These are phyloP conservation scores for Bungarus multicinctus DNA, from an alignment of 2,113 vertebrate species.

Conservation along the genomic window DNA sequence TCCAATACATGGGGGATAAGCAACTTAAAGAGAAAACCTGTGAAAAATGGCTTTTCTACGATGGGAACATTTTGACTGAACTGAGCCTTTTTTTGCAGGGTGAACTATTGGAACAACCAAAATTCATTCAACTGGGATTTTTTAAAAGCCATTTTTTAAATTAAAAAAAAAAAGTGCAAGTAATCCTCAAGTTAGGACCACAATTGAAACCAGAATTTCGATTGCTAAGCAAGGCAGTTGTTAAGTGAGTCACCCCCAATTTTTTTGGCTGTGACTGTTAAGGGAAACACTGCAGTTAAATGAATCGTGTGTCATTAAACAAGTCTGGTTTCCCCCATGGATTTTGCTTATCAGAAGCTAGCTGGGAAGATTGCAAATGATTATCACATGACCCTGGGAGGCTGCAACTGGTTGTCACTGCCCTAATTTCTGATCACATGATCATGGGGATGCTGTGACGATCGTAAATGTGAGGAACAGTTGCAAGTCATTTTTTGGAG, in stretches of 20 bases:
- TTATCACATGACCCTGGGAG: neutral
- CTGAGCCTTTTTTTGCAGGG: neutral
- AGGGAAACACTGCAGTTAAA: neutral
- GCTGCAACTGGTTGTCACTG: neutral
- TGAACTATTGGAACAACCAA: neutral
- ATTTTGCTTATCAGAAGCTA: neutral
- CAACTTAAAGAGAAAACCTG: neutral
- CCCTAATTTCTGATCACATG: neutral
- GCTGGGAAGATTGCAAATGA: no score
- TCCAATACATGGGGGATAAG: neutral
- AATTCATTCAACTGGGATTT: neutral
- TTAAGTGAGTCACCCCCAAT: neutral
- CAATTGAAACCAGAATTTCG: neutral
- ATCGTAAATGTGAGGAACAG: neutral
- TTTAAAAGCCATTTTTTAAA: neutral
- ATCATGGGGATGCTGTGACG: no score
- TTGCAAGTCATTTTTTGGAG: neutral
- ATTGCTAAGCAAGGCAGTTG: neutral
- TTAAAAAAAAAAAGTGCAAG: neutral
- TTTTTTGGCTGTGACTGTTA: no score
- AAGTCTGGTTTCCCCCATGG: neutral
- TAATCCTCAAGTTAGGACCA: neutral
- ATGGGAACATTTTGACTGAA: neutral
- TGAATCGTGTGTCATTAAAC: neutral
- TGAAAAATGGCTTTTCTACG: neutral